Evolutionary conservation across 1,140 invertebrate species (phyloP), one percentile per base, ranked within the genome.

Genomic region (Procambarus virginalis): DNA sequence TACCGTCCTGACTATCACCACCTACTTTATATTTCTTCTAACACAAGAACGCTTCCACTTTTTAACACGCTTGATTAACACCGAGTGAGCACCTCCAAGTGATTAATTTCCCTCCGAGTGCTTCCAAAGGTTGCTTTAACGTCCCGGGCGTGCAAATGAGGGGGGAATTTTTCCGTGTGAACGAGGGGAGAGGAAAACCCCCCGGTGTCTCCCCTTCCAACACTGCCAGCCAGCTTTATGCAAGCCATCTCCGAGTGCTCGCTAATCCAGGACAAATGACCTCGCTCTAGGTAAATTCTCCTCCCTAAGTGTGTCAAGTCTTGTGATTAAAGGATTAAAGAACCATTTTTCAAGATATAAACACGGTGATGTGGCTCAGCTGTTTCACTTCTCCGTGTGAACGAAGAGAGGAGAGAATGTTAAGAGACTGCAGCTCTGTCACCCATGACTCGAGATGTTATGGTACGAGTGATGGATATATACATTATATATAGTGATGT

Each of bases 251-350:
- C 51, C 14, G 79, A 81, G 79, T 81, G 79, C 58, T 81, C 51
- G 55, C n/a, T 81, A 81, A 81, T 82, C 80, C 80, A 46, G 68
- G 68, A 82, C 80, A 82, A 82, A 82, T 48, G 51, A 81, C 46
- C 68, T 68, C 80, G 45, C 80, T 82, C 80, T 82, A 64, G 80
- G 80, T 82, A 82, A 55, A 60, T 82, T 82, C 80, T 82, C 60
- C 68, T 64, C 80, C 14, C 68, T 68, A 82, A 82, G 80, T 82
- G 80, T 82, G 80, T 82, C 80, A 82, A 82, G 80, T 82, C 80
- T 82, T 82, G 80, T 82, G 80, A 82, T 82, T 12, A 82, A 82
- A 82, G 80, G 80, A 60, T 82, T 82, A 82, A 82, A 82, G 55
- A 68, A 45, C 80, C 80, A 82, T 82, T 82, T 82, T 68, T 82